Conservation (phyloP, 2,888 invertebrate genomes). For the Drosophila siamana region DNA sequence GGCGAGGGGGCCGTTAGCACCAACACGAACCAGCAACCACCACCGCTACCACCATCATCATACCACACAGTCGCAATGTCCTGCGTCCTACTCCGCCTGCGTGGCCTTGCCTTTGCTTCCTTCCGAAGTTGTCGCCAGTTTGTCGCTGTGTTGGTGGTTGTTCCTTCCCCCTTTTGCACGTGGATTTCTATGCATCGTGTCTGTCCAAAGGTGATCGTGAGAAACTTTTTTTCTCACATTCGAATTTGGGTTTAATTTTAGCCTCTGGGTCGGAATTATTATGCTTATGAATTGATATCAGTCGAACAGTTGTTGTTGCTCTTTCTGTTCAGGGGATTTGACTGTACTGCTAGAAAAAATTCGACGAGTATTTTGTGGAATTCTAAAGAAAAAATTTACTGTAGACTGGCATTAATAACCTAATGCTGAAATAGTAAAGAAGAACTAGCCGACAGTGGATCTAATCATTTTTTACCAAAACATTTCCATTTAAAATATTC, state of each 20-base stretch:
- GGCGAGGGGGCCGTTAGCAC: slow-evolving; percentile 52
- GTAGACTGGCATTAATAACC: too few relatives aligned
- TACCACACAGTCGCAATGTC: slow-evolving; percentile 39
- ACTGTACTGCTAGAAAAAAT: slow-evolving; percentile 59
- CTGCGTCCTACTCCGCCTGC: slow-evolving; percentile 75
- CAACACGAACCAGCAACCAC: slow-evolving; percentile 34
- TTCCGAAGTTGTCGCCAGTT: slow-evolving; percentile 62
- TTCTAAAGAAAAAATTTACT: not conserved
- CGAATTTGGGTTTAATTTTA: slow-evolving; percentile 71
- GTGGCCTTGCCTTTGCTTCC: slow-evolving; percentile 59
- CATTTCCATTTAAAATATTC: too few relatives aligned
- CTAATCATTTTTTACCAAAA: too few relatives aligned
- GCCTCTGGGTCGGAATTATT: slow-evolving; percentile 67
- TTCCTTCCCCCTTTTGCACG: slow-evolving; percentile 84
- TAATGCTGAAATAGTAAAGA: too few relatives aligned
- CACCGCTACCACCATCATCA: slow-evolving; percentile 44
- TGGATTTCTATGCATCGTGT: slow-evolving; percentile 74
- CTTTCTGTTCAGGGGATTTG: slow-evolving; percentile 26
- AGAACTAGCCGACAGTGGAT: too few relatives aligned
- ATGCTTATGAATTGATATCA: slow-evolving; percentile 75
- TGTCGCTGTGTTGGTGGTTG: slow-evolving; percentile 55
- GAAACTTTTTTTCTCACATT: slow-evolving; percentile 83
- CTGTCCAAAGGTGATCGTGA: slow-evolving; percentile 79
- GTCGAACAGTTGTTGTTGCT: slow-evolving; percentile 51
- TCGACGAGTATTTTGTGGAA: not conserved